Conservation (phyloP, 2,797 vertebrate species). For the Sebastes matsubarae region DNA sequence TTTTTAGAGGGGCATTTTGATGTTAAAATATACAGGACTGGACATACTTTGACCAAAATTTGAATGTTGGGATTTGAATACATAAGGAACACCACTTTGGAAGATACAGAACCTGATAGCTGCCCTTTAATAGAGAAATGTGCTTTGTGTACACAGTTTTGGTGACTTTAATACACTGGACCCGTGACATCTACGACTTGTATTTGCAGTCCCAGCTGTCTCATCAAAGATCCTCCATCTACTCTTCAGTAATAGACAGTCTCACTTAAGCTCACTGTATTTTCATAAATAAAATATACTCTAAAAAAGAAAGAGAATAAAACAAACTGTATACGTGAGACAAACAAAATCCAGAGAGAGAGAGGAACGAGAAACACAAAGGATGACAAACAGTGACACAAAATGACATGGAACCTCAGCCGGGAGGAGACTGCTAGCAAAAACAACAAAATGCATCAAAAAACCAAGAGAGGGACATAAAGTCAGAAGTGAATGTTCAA, state of each 20-base stretch:
- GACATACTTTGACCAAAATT: no score
- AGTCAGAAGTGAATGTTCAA: constrained; percentile 14
- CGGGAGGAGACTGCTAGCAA: not conserved
- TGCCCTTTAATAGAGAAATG: not conserved
- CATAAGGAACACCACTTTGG: no score
- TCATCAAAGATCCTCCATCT: not conserved
- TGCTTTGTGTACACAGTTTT: not conserved
- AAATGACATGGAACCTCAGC: constrained; percentile 9
- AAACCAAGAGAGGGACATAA: constrained; percentile 10
- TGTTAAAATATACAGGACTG: no score
- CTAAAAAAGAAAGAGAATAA: constrained; percentile 4
- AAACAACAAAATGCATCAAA: constrained; percentile 29
- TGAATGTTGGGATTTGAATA: no score
- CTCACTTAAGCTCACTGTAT: not conserved
- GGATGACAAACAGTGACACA: not conserved
- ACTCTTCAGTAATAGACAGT: not conserved
- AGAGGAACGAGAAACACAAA: not conserved
- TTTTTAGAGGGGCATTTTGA: no score
- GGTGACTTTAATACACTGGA: not conserved
- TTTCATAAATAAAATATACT: not conserved
- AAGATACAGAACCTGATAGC: no score
- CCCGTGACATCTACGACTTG: not conserved
- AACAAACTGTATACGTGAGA: not conserved
- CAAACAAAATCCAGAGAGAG: not conserved
- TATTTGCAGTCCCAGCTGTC: not conserved